Conservation (phyloP, 2,113 vertebrate species). For the Centropristis striata region DNA sequence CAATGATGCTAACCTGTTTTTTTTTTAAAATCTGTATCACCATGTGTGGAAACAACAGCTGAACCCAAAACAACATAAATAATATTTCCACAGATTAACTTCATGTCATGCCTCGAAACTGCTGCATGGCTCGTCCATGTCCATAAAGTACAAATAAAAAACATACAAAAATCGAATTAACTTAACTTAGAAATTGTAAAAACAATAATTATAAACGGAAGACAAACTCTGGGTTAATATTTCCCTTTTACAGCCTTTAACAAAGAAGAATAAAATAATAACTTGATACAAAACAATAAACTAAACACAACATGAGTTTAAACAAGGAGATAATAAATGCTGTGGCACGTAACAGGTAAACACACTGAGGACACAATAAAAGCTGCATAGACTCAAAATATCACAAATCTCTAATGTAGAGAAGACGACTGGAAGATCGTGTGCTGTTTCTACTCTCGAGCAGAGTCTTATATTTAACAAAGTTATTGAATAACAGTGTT, state of each 20-base stretch:
- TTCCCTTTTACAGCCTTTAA: slow-evolving; percentile 39
- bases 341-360: slow-evolving; percentile 44
- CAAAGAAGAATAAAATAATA: slow-evolving; percentile 11
- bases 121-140: background rate
- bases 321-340: slow-evolving; percentile 3
- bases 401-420: slow-evolving; percentile 72
- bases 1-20: no score
- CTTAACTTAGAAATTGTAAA: slow-evolving; percentile 17
- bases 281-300: slow-evolving; percentile 5
- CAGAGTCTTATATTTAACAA: background rate
- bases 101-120: background rate
- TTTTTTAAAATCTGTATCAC: background rate
- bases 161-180: no score
- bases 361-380: background rate
- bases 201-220: background rate
- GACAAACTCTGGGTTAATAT: slow-evolving; percentile 31
- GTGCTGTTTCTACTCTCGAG: background rate
- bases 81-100: background rate
- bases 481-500: background rate
- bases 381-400: slow-evolving; percentile 63
- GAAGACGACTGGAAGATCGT: slow-evolving; percentile 28
- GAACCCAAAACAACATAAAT: slow-evolving; percentile 14
- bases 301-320: background rate
- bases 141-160: background rate
- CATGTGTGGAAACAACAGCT: background rate